Conservation (phyloP, 2,888 invertebrate genomes). For the Ophioninae sp. region DNA sequence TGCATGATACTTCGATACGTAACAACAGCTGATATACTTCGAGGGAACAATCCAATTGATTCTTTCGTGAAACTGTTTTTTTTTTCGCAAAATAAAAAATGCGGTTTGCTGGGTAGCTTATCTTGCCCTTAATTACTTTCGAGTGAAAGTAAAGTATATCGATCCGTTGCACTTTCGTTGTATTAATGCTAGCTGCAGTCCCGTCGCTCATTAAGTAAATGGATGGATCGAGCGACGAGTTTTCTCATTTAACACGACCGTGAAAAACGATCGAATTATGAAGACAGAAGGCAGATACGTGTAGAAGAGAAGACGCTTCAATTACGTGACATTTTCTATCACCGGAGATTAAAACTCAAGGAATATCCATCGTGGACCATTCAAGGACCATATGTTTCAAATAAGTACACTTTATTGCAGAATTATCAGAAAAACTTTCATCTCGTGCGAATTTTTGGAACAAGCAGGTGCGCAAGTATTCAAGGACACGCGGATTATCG, state of each 20-base stretch:
- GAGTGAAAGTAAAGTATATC: slow-evolving; percentile 4
- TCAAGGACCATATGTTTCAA: not conserved
- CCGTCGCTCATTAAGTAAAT: slow-evolving; percentile 10
- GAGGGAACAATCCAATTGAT: not conserved
- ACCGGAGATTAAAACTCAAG: not conserved
- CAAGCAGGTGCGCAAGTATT: not conserved
- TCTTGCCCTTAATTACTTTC: not conserved
- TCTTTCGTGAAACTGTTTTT: not conserved
- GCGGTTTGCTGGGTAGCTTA: not conserved
- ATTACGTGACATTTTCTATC: not conserved
- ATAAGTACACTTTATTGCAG: not conserved
- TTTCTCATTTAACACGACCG: not conserved
- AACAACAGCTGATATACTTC: not conserved
- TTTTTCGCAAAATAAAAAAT: not conserved
- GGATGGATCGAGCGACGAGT: not conserved
- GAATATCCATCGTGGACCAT: not conserved
- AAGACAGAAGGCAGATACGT: not conserved
- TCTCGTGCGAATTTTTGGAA: not conserved
- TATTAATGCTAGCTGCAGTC: slow-evolving; percentile 15
- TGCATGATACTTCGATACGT: not conserved
- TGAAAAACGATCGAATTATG: slow-evolving; percentile 3
- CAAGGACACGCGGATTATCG: no score
- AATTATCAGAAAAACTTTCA: not conserved
- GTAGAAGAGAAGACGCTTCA: not conserved
- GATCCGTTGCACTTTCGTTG: slow-evolving; percentile 6